These are phyloP conservation scores for Saiga tatarica DNA, from an alignment of 2,113 vertebrate species.

Conservation along the genomic window DNA sequence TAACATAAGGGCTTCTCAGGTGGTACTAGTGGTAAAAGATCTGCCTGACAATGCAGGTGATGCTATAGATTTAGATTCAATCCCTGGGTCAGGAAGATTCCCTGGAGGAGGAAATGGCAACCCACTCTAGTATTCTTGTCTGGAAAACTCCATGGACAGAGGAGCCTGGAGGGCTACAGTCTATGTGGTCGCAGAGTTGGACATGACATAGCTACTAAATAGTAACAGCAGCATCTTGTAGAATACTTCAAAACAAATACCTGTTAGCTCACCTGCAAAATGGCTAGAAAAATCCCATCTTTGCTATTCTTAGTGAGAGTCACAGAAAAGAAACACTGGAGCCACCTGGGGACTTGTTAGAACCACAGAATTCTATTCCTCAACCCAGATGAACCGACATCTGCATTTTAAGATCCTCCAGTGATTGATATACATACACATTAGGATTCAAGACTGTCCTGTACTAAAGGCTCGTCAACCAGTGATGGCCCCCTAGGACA, in stretches of 20 bases:
- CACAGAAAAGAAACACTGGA: background rate
- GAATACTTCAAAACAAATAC: background rate
- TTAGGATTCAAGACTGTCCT: background rate
- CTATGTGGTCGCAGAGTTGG: background rate
- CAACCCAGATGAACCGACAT: background rate
- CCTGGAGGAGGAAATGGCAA: background rate
- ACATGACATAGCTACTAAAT: background rate
- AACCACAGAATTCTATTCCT: background rate
- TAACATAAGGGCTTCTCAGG: background rate
- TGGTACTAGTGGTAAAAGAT: background rate
- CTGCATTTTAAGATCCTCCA: background rate
- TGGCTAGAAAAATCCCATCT: background rate
- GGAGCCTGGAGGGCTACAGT: background rate
- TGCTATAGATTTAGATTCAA: background rate
- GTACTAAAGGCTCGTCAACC: background rate
- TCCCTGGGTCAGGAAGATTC: background rate
- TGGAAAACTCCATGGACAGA: background rate
- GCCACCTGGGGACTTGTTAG: background rate
- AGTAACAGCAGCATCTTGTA: background rate
- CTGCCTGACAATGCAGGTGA: background rate
- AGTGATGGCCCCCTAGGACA: background rate
- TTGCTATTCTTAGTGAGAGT: background rate
- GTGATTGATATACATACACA: background rate
- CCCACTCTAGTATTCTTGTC: background rate
- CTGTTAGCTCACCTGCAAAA: background rate